phyloP scores from a whole-genome alignment of 92 coral and sea anemone species.

The Zoanthus gigantus region DNA sequence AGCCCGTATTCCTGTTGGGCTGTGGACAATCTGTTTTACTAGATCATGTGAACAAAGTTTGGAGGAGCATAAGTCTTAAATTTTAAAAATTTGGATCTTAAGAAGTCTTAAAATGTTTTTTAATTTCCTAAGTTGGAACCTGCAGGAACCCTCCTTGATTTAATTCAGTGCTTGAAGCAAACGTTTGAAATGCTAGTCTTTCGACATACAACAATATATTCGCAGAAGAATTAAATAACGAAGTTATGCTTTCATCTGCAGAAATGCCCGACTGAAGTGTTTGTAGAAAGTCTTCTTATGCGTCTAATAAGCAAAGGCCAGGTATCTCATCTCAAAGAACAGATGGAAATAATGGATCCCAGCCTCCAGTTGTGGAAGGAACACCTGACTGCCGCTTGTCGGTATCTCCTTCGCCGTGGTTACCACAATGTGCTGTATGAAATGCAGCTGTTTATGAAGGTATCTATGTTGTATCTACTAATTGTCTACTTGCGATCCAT shows the following conservation, averaged over 20 bases:
- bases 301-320: conserved; percentile 92
- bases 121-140: too few species aligned
- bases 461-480: conserved; percentile 21
- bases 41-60: too few species aligned
- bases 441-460: conserved; percentile 97
- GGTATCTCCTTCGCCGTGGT: conserved; percentile 79
- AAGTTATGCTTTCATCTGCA: conserved; percentile 5
- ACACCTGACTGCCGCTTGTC: conserved; percentile 96
- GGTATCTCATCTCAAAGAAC: conserved; percentile 77
- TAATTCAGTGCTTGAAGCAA: background rate
- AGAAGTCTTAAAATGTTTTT: too few species aligned
- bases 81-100: too few species aligned
- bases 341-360: conserved; percentile 89
- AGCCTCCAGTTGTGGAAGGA: conserved; percentile 94
- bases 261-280: conserved; percentile 88
- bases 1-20: too few species aligned
- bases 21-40: too few species aligned
- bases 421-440: conserved; percentile 85
- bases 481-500: too few species aligned
- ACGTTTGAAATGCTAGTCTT: too few species aligned
- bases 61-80: too few species aligned
- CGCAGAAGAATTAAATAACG: background rate
- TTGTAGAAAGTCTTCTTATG: conserved; percentile 91
- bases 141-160: background rate
- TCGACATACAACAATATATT: too few species aligned